Evolutionary conservation across 1,140 invertebrate genomes (phyloP), one percentile per base, ranked within the genome.

Genomic region (Tenebrio molitor): DNA sequence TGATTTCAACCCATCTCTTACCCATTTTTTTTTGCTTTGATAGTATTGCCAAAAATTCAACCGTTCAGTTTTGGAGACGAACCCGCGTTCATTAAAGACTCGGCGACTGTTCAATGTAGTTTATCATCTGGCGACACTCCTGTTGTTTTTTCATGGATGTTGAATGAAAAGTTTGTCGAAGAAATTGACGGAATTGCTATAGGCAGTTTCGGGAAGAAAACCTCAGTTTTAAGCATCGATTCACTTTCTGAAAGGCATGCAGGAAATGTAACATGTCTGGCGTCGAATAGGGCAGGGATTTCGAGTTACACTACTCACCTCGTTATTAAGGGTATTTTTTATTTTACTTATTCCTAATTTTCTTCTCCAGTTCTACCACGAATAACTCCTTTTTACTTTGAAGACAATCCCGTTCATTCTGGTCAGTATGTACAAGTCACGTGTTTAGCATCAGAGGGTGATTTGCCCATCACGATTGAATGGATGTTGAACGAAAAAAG

Each of bases 221-320:
- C 89, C 69, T 90, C 89, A 67, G 86, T 94, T 76, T 83, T 97
- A 67, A 89, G 89, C 21, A 95, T 96, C 72, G 89, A 92, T 71
- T 88, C 89, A 7, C 90, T 91, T 65, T 89, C 87, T 73, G 90
- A 91, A 50, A 83, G 85, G 72, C 89, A 92, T 82, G 85, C 88
- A 67, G 93, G 92, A 8, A 90, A 92, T 78, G 94, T 93, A 81
- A 90, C 91, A 10, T 94, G 93, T 83, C 87, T 88, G 39, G 92
- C 90, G 74, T 87, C 87, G 64, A 94, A 94, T 83, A 83, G 83
- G 23, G 91, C 90, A 75, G 91, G 90, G 65, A 83, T 83, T 75
- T 87, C 87, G 44, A 90, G 87, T 80, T 89, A 90, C 80, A 89
- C 90, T 29, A 86, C 90, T 29, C 85, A 84, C 77, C 85, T 93